Base-by-base conservation (phyloP, 2,888 invertebrate genomes). In the Amphiduros pacificus region DNA sequence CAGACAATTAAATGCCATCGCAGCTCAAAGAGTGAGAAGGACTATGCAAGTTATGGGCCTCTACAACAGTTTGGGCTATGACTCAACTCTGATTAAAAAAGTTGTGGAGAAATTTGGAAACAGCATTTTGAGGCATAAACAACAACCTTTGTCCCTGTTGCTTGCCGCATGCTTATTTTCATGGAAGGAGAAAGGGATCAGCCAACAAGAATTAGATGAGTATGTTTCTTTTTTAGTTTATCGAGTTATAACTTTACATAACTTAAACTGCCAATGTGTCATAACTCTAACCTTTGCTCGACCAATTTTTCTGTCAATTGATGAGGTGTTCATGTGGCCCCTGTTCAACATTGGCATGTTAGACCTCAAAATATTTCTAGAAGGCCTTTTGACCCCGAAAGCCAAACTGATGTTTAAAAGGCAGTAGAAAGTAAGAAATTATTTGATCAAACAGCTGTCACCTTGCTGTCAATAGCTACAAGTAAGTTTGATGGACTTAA, bases 101-200 rank as follows among this genome's bases (percentile, higher is more conserved):
- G 48, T 77, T 26, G 62, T 74, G 14, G 64, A 70, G 55, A 66
- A 51, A 40, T 52, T 75, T 17, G 64, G 69, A 20, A 54, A 41
- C 26, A 56, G 65, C 9, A 56, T 67, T 31, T 59, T 57, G 9
- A 64, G 57, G 57, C 64, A 64, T 24, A 58, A 56, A 11, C 62
- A 67, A 55, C 64, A 63, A 31, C 67, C 62, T 41, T 52, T 71
- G 9, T 68, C 68, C 36, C 51, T 64, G 6, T 58, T 77, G 11
- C 62, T 77, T 27, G 73, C 74, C 26, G 76, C 76, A 26, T 64
- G 68, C 36, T 41, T 77, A 4, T 79, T 80, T 66, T 70, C 73
- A 20, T 80, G 79, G 77, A 72, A 75, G 6, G 65, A 74, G 26
- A 68, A 75, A 48, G 70, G 71, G 40, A 70, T 81, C 27, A 66